These are phyloP conservation scores for Aphis craccivora DNA, from an alignment of 1,140 invertebrate genomes.

Conservation along the genomic window DNA sequence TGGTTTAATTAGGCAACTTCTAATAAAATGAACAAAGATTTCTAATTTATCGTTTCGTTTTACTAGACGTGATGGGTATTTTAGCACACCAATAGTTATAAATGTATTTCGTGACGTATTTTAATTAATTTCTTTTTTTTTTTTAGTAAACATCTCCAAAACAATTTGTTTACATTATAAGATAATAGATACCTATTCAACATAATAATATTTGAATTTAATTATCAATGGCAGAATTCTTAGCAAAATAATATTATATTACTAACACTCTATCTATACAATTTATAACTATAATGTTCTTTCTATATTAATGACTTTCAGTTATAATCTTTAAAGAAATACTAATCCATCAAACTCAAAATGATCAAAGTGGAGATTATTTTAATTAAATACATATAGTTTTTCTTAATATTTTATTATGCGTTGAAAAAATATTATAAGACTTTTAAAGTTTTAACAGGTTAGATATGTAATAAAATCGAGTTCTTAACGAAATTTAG, in stretches of 20 bases:
- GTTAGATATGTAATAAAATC: no score
- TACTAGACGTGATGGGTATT: background rate
- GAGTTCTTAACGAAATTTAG: no score
- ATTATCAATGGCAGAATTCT: background rate
- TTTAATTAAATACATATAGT: background rate
- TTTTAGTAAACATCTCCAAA: background rate
- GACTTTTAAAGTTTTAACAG: background rate
- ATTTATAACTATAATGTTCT: background rate
- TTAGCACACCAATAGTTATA: background rate
- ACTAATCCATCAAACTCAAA: background rate
- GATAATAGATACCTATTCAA: background rate
- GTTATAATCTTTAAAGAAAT: background rate
- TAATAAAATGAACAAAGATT: background rate
- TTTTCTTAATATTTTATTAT: no score
- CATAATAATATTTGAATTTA: background rate
- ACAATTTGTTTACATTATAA: background rate
- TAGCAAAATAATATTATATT: background rate
- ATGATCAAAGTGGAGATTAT: background rate
- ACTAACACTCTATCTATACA: background rate
- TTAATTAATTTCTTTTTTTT: background rate
- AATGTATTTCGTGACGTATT: background rate
- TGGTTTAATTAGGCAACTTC: background rate
- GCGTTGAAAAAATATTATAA: background rate
- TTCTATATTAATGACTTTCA: background rate
- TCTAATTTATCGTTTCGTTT: conserved; percentile 35